Base-by-base conservation (phyloP, 2,888 invertebrate genomes). In the Parnassius orleans region DNA sequence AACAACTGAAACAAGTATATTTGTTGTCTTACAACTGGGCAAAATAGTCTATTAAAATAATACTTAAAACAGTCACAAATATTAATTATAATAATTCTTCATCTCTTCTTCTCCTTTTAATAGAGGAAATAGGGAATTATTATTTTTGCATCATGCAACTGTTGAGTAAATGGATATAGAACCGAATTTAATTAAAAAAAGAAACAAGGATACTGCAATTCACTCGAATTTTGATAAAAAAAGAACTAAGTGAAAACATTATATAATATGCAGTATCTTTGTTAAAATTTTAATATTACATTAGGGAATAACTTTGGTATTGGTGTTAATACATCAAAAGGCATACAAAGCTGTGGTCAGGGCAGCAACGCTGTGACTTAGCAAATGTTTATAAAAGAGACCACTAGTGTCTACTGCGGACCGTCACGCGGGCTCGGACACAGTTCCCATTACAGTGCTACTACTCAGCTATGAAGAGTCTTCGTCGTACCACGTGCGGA, bases 241-340 rank as follows among this genome's bases (percentile, higher is more conserved):
- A 60, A 60, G 53, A 59, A 71, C 76, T 76, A 79, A 72, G 76
- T 73, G 75, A 78, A 79, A 73, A 75, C 72, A 66, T 64, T 65
- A 71, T 70, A 74, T 73, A 33, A 33, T 9, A 76, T 80, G 83
- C 84, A 85, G 81, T 81, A 80, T 69, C 64, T 68, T 77, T 69
- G 69, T 63, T 77, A 76, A 50, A 67, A 65, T 69, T 70, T 65
- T 65, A 68, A 69, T 66, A 73, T 69, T 73, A 76, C 67, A 74
- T 71, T 78, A 81, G 76, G 79, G 76, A 81, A 82, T 84, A 88
- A 84, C 90, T 90, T 90, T 90, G 90, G 90, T 90, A 89, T 90
- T 84, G 84, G 83, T 87, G 86, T 86, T 81, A 81, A 73, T 70
- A 72, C 75, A 74, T 79, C 70, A 73, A 78, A 78, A 78, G 76